Conservation (phyloP, 2,888 invertebrate genomes). For the Aspidiotus rigidus region DNA sequence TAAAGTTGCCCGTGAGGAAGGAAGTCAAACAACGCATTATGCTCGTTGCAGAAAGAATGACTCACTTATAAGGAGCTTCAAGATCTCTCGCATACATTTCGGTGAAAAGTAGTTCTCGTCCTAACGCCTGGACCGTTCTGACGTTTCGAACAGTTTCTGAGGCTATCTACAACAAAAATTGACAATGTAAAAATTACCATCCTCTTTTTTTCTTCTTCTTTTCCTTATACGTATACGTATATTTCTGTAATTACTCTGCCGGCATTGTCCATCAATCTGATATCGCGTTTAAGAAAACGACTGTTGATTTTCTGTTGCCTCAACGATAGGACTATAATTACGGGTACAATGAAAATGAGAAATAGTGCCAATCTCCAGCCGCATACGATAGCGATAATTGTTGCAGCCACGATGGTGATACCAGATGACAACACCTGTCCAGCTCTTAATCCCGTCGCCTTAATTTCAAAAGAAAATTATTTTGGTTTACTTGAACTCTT, state of each 20-base stretch:
- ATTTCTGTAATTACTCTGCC: constrained; percentile 22
- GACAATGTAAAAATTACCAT: neutral
- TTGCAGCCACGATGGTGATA: constrained; percentile 42
- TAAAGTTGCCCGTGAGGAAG: neutral
- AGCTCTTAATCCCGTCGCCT: constrained; percentile 45
- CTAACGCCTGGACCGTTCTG: constrained; percentile 43
- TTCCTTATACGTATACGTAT: no score
- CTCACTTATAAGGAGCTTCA: constrained; percentile 43
- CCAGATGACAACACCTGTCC: constrained; percentile 42
- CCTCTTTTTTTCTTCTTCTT: neutral
- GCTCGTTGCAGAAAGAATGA: neutral
- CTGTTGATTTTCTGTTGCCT: constrained; percentile 43
- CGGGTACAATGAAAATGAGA: constrained; percentile 42
- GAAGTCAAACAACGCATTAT: neutral
- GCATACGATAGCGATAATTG: constrained; percentile 41
- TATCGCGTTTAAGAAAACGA: constrained; percentile 45
- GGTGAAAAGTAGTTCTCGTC: constrained; percentile 43
- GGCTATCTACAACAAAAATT: constrained; percentile 42
- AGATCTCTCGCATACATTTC: constrained; percentile 42
- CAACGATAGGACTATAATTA: constrained; percentile 43
- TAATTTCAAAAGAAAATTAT: neutral
- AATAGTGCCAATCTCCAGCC: constrained; percentile 44
- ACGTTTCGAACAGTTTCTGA: constrained; percentile 46
- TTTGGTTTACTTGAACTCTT: neutral
- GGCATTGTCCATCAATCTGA: constrained; percentile 44